Conservation (phyloP, 2,797 vertebrate species). For the Capromys pilorides region DNA sequence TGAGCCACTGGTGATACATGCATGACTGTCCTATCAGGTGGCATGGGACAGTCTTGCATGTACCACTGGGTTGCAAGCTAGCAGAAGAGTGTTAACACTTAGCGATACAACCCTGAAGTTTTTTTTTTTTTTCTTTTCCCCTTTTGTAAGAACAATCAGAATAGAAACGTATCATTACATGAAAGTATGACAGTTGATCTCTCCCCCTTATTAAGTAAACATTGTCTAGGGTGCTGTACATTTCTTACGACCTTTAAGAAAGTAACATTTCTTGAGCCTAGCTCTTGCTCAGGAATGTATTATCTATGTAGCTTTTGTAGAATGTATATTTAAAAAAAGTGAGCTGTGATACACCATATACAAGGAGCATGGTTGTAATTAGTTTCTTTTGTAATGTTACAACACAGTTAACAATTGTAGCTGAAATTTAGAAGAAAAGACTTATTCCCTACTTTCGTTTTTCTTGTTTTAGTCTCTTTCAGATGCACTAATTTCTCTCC, state of each 20-base stretch:
- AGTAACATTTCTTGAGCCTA: slow-evolving; percentile 43
- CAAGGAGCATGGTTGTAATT: not conserved
- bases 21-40: not conserved
- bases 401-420: not conserved
- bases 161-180: not conserved
- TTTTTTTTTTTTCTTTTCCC: slow-evolving; percentile 58
- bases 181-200: not conserved
- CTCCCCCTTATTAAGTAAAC: slow-evolving; percentile 12
- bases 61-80: not conserved
- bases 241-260: slow-evolving; percentile 59
- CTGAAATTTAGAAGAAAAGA: slow-evolving; percentile 29
- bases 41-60: not conserved
- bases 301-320: slow-evolving; percentile 36
- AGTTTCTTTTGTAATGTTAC: not conserved
- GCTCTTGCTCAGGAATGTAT: not conserved
- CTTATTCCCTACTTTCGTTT: slow-evolving; percentile 44
- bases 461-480: slow-evolving; percentile 92
- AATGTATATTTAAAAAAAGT: not conserved
- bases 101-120: not conserved
- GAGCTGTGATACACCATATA: not conserved
- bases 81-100: not conserved
- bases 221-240: not conserved
- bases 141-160: not conserved
- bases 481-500: slow-evolving; percentile 96
- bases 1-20: not conserved